These are phyloP conservation scores for Clanis bilineata DNA, from an alignment of 2,888 invertebrate species.

Conservation along the genomic window DNA sequence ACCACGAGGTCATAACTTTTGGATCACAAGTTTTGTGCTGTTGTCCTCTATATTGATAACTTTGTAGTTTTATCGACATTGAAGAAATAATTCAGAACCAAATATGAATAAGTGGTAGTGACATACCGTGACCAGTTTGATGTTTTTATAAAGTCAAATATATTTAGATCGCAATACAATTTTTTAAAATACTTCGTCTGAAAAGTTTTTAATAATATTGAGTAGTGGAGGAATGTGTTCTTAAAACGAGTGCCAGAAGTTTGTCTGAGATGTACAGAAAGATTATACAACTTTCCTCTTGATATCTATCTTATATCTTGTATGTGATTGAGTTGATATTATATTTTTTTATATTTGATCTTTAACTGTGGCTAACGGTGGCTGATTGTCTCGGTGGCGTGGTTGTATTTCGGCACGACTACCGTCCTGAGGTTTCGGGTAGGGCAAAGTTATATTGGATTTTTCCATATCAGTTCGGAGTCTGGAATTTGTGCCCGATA, in stretches of 20 bases:
- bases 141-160: not conserved
- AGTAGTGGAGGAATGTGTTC: conserved; percentile 5
- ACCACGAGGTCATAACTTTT: no score
- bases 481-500: no score
- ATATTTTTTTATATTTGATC: no score
- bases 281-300: not conserved
- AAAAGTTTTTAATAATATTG: conserved; percentile 9
- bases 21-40: no score
- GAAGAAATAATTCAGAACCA: not conserved
- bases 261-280: not conserved
- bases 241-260: not conserved
- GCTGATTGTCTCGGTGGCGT: no score
- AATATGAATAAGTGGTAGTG: not conserved
- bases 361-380: no score
- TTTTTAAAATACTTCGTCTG: not conserved
- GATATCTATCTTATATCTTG: not conserved
- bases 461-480: no score
- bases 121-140: not conserved
- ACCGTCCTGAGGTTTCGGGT: no score
- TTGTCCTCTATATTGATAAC: not conserved
- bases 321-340: not conserved
- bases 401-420: no score
- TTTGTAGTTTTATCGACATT: not conserved
- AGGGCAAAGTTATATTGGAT: no score
- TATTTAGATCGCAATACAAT: not conserved